Conservation (phyloP, 2,797 vertebrate genomes). For the Coregonus suidteri region DNA sequence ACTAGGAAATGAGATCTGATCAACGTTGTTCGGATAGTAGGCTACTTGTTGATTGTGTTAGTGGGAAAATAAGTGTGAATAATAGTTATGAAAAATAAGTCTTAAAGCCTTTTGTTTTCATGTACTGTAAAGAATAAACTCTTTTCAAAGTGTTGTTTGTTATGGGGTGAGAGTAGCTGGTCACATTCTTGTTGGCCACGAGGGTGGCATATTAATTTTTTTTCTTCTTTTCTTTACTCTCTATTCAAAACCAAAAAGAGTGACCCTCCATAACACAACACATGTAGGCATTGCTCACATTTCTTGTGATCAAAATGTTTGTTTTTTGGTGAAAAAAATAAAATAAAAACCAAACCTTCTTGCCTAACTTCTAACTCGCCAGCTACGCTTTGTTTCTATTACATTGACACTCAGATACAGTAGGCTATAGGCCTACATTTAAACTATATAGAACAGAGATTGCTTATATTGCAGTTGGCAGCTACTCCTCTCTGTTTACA, state of each 20-base stretch:
- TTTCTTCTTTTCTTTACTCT: background rate
- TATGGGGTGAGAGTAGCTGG: background rate
- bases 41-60: slow-evolving; percentile 25
- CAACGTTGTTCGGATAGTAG: slow-evolving; percentile 24
- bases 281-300: background rate
- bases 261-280: background rate
- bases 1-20: slow-evolving; percentile 11
- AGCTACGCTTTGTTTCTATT: background rate
- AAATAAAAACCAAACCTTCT: background rate
- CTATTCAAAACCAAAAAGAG: background rate
- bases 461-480: background rate
- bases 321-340: no score
- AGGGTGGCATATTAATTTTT: background rate
- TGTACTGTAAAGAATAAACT: slow-evolving; percentile 55
- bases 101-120: slow-evolving; percentile 44
- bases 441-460: background rate
- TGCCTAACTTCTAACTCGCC: background rate
- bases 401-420: background rate
- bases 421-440: background rate
- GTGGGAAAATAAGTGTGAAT: slow-evolving; percentile 35
- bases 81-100: slow-evolving; percentile 37
- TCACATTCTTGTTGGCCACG: background rate
- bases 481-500: background rate
- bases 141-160: slow-evolving; percentile 40
- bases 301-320: background rate